These are phyloP conservation scores for Cairina moschata DNA, from an alignment of 2,113 vertebrate species.

Conservation along the genomic window DNA sequence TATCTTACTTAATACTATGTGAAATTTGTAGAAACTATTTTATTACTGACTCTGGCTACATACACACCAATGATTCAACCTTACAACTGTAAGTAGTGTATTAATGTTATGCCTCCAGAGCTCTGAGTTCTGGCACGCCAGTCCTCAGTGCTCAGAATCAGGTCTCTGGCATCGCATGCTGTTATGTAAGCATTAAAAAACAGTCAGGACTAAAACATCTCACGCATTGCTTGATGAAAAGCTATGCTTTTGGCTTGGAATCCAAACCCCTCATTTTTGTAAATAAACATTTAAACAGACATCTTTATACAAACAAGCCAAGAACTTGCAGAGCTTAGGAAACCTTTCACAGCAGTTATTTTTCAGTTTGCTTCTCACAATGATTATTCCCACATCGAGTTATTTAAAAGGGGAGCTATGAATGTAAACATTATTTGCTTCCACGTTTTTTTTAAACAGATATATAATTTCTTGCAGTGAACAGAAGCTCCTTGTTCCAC, in stretches of 20 bases:
- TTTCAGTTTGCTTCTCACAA: constrained; percentile 1
- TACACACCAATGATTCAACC: neutral
- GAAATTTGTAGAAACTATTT: neutral
- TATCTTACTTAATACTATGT: neutral
- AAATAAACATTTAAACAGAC: neutral
- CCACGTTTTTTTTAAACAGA: neutral
- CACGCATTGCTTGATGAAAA: neutral
- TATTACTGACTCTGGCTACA: neutral
- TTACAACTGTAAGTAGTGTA: neutral
- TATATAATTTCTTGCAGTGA: neutral
- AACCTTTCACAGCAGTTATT: neutral
- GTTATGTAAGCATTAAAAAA: neutral
- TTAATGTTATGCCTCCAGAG: neutral
- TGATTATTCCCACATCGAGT: neutral
- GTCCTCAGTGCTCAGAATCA: neutral
- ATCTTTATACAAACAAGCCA: neutral
- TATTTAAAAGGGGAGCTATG: neutral
- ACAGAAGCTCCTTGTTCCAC: neutral
- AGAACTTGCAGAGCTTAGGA: neutral
- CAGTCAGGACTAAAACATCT: neutral
- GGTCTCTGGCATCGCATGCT: neutral
- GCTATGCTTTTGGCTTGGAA: neutral
- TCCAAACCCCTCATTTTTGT: neutral
- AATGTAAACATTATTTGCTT: neutral
- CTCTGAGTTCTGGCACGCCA: neutral